A percentile compares a stretch with the other conserved stretches of the same genome.
These are phyloP conservation scores for Conger conger DNA, from an alignment of 2,113 vertebrate genomes.

Conservation along the genomic window DNA sequence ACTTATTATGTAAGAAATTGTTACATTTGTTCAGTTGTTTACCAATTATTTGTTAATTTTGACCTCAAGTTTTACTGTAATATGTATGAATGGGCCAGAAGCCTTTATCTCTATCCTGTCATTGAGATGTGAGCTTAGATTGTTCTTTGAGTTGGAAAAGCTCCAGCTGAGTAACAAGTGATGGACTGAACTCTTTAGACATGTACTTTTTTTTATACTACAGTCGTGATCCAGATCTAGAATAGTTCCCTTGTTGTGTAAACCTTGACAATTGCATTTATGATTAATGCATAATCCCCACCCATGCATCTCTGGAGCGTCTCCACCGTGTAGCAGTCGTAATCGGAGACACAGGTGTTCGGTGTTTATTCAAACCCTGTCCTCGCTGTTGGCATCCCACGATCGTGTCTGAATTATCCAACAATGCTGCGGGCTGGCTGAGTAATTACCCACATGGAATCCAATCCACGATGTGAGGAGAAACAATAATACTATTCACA, in stretches of 20 bases:
- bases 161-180: neutral
- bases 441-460: slow-evolving; percentile 41
- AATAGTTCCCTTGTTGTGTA: neutral
- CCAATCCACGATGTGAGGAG: slow-evolving; percentile 26
- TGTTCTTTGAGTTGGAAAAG: neutral
- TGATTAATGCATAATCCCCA: slow-evolving; percentile 2
- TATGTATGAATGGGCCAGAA: neutral
- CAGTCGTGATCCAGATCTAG: neutral
- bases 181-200: neutral
- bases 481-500: neutral
- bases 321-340: neutral
- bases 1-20: neutral
- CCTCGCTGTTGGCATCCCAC: neutral
- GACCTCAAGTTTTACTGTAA: neutral
- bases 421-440: slow-evolving; percentile 44
- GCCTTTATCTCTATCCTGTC: neutral
- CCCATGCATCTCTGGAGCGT: neutral
- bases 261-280: neutral
- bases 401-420: neutral
- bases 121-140: neutral
- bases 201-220: neutral
- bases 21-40: neutral
- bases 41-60: neutral
- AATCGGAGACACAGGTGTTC: neutral
- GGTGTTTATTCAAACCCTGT: neutral